phyloP scores from a whole-genome alignment of 2,797 vertebrate species.

The Onychomys torridus region DNA sequence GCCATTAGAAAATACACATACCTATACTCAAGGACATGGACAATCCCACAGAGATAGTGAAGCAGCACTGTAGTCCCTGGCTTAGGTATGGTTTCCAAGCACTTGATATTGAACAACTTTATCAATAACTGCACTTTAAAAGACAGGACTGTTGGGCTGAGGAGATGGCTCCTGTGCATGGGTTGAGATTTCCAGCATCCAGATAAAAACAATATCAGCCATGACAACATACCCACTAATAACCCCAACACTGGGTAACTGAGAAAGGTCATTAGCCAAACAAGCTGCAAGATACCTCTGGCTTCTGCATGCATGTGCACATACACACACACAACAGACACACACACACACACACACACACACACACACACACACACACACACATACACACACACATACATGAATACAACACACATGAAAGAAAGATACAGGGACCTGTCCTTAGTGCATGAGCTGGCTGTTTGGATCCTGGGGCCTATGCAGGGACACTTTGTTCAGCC shows the following conservation, averaged over 20 bases:
- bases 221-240: neutral
- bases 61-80: neutral
- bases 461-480: no score
- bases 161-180: neutral
- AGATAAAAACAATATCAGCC: neutral
- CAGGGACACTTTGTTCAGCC: no score
- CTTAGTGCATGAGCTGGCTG: no score
- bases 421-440: no score
- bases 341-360: neutral
- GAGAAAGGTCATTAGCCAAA: neutral
- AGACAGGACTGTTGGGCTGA: neutral
- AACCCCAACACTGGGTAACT: neutral
- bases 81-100: neutral
- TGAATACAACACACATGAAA: neutral
- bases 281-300: neutral
- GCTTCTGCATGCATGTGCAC: neutral
- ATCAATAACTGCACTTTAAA: neutral
- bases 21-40: neutral
- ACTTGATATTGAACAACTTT: neutral
- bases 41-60: neutral
- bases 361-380: neutral
- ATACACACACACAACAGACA: neutral
- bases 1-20: slow-evolving; percentile 21
- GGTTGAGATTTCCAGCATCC: neutral
- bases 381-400: neutral